phyloP scores from a whole-genome alignment of 1,140 invertebrate species.

The Anastrepha obliqua region DNA sequence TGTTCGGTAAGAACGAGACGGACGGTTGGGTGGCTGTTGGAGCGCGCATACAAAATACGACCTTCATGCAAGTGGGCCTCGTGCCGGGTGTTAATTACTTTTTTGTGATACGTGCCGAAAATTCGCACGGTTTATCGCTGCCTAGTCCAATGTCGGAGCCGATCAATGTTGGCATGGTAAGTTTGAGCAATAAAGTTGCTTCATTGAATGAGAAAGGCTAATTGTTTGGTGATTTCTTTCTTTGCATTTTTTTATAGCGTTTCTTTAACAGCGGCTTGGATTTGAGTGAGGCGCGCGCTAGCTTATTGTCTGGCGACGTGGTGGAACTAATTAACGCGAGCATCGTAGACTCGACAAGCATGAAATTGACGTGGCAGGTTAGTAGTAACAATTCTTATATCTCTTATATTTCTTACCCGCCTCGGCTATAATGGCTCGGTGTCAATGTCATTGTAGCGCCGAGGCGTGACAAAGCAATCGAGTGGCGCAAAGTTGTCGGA shows the following conservation, averaged over 20 bases:
- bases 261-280: constrained; percentile 77
- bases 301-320: constrained; percentile 82
- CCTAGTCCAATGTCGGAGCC: constrained; percentile 83
- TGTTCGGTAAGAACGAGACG: constrained; percentile 77
- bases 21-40: constrained; percentile 79
- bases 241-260: constrained; percentile 58
- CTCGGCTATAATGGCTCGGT: background rate
- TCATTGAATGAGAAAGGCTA: background rate
- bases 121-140: constrained; percentile 86
- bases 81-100: constrained; percentile 86
- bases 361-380: constrained; percentile 91
- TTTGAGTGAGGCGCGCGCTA: constrained; percentile 80
- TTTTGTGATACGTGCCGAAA: constrained; percentile 90
- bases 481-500: background rate
- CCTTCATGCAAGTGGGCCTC: constrained; percentile 81
- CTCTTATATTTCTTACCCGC: background rate
- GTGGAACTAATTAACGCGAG: constrained; percentile 88
- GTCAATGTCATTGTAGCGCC: constrained; percentile 1
- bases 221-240: background rate
- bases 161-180: constrained; percentile 74
- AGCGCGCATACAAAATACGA: constrained; percentile 78
- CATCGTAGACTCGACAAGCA: constrained; percentile 86
- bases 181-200: constrained; percentile 53
- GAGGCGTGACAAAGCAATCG: constrained; percentile 17
- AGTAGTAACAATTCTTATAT: constrained; percentile 57